Percentiles rank a stretch among this genome's conserved stretches.
These are phyloP conservation scores for Phallusia fumigata DNA, from an alignment of 23 tunicate species.

Conservation along the genomic window DNA sequence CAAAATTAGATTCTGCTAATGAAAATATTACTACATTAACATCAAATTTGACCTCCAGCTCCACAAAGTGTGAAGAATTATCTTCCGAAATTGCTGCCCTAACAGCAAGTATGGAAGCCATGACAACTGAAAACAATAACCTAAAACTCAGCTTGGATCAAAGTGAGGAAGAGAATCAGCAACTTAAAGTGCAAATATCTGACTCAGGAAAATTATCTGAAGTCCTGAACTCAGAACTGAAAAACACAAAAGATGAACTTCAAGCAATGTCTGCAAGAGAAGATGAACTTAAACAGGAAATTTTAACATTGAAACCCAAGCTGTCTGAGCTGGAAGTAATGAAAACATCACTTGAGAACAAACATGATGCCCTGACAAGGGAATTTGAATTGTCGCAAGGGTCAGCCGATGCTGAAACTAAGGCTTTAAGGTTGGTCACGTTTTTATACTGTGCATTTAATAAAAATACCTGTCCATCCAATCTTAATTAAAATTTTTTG, in stretches of 20 bases:
- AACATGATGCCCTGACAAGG: not conserved
- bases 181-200: no score
- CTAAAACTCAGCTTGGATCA: not conserved
- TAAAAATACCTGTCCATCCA: not conserved
- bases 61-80: not conserved
- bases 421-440: not conserved
- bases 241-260: no score
- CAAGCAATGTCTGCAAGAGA: no score
- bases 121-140: not conserved
- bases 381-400: conserved; percentile 11
- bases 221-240: no score
- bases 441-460: not conserved
- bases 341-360: not conserved
- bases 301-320: not conserved
- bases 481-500: not conserved
- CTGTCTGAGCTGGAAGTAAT: not conserved
- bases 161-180: not conserved
- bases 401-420: not conserved
- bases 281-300: not conserved
- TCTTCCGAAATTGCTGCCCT: not conserved
- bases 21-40: not conserved
- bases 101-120: not conserved
- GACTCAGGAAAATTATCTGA: no score
- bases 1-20: not conserved
- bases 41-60: not conserved